Conservation (phyloP, 2,797 vertebrate species). For the Acanthopagrus latus region DNA sequence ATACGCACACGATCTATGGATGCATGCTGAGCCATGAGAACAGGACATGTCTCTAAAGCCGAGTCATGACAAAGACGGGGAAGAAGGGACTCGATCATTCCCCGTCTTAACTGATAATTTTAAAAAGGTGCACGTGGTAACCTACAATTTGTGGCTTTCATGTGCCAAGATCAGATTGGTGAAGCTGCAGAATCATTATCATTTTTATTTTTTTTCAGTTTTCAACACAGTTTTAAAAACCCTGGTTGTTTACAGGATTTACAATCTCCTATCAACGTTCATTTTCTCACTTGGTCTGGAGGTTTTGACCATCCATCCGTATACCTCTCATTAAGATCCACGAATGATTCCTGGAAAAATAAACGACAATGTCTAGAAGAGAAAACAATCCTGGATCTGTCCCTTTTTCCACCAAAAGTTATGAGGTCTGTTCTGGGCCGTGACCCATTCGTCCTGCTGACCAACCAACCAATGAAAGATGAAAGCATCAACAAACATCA, state of each 20-base stretch:
- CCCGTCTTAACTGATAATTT: background rate
- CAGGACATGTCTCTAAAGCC: conserved; percentile 2
- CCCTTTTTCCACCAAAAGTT: too few relatives aligned
- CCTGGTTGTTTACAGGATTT: background rate
- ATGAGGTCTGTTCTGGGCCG: too few relatives aligned
- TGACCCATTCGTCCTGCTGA: too few relatives aligned
- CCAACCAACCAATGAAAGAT: too few relatives aligned
- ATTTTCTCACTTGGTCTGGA: background rate
- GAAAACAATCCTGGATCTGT: too few relatives aligned
- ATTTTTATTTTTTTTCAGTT: too few relatives aligned
- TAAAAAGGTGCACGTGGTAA: background rate
- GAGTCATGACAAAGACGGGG: background rate
- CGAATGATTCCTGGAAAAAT: too few relatives aligned
- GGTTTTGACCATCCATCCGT: background rate
- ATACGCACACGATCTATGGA: background rate
- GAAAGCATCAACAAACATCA: too few relatives aligned
- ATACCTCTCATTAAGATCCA: too few relatives aligned
- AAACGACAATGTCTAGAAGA: too few relatives aligned
- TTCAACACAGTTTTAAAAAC: background rate
- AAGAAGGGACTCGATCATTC: background rate
- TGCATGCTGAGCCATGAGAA: background rate
- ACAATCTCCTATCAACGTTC: background rate
- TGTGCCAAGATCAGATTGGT: background rate
- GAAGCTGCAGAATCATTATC: too few relatives aligned
- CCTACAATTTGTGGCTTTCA: background rate